These are phyloP conservation scores for Parascotia fuliginaria DNA, from an alignment of 2,888 invertebrate genomes.

Conservation along the genomic window DNA sequence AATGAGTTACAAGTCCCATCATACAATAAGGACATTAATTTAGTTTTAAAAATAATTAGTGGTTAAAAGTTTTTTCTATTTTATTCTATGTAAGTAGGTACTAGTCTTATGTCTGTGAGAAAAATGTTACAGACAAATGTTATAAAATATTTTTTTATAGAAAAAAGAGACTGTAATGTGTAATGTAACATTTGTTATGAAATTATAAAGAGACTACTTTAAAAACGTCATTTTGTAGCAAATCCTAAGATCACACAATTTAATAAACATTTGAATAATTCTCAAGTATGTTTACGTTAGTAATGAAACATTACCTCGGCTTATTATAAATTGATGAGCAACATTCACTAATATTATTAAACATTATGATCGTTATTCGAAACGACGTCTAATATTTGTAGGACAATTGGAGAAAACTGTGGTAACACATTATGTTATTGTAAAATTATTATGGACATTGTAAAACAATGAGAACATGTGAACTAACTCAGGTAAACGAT, in stretches of 20 bases:
- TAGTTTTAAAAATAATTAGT: no score
- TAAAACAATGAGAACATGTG: constrained; percentile 53
- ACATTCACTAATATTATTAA: constrained; percentile 67
- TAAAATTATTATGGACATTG: constrained; percentile 51
- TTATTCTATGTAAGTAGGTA: no score
- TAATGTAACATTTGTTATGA: constrained; percentile 1
- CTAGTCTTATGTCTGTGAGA: no score
- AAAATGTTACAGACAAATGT: no score
- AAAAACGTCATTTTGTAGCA: constrained; percentile 44
- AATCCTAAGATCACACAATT: constrained; percentile 29
- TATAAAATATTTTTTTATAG: no score
- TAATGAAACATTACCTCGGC: constrained; percentile 56
- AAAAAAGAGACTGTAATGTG: not conserved
- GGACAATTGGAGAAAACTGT: constrained; percentile 55
- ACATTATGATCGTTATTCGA: constrained; percentile 68
- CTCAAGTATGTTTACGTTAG: constrained; percentile 49
- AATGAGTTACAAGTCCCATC: no score
- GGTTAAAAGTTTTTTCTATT: no score
- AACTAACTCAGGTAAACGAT: constrained; percentile 12
- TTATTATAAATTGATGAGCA: constrained; percentile 65
- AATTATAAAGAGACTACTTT: constrained; percentile 21
- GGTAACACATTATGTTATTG: constrained; percentile 51
- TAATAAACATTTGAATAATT: constrained; percentile 43
- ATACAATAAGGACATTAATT: no score
- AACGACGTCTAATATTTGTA: constrained; percentile 68